Conservation (phyloP, 2,888 invertebrate species). For the Drosophila prolongata region DNA sequence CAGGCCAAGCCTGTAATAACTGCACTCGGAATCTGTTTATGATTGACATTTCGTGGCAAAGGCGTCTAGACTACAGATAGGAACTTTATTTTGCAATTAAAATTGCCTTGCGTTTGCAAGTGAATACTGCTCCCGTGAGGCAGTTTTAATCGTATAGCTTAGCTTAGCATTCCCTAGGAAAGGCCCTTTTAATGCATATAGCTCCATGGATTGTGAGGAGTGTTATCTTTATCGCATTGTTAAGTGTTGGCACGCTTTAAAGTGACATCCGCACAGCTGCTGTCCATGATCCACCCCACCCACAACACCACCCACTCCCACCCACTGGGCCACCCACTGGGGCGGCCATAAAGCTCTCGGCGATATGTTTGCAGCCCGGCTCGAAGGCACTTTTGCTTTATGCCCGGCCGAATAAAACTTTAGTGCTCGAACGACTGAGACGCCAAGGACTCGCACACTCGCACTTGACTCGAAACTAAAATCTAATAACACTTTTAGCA, state of each 20-base stretch:
- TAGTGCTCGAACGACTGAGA: conserved; percentile 62
- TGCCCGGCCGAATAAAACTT: conserved; percentile 71
- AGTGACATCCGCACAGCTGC: conserved; percentile 52
- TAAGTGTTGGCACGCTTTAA: conserved; percentile 76
- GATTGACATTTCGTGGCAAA: conserved; percentile 53
- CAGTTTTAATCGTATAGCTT: conserved; percentile 12
- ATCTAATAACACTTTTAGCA: conserved; percentile 81
- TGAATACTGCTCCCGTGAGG: conserved; percentile 9
- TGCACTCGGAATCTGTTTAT: conserved; percentile 53
- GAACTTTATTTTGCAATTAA: conserved; percentile 62
- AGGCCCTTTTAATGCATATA: background rate
- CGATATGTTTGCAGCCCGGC: conserved; percentile 67
- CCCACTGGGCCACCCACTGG: conserved; percentile 4
- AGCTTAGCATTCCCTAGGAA: background rate
- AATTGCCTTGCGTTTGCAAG: conserved; percentile 43
- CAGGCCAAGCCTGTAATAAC: conserved; percentile 13
- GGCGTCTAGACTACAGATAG: conserved; percentile 27
- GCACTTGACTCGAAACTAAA: conserved; percentile 79
- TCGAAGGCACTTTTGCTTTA: conserved; percentile 77
- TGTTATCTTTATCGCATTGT: conserved; percentile 65
- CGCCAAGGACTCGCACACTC: conserved; percentile 22
- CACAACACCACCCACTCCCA: background rate
- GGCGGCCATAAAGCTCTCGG: conserved; percentile 43
- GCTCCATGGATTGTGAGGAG: conserved; percentile 1
- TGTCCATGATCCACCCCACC: background rate